Conservation (phyloP, 1,140 invertebrate genomes). For the Anagrus nilaparvatae region DNA sequence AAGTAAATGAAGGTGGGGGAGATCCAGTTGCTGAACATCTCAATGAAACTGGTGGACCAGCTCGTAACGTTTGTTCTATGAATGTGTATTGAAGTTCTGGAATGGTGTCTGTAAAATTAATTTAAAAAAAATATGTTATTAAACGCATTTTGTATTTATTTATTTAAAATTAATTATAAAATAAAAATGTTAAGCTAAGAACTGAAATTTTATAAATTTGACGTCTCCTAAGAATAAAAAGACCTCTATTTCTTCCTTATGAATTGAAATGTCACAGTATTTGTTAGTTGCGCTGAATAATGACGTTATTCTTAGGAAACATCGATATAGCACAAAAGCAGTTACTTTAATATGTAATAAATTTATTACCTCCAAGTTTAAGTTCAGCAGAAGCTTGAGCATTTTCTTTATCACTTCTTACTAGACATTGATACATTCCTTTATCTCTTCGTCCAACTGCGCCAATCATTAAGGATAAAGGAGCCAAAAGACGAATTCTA, state of each 20-base stretch:
- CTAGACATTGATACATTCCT: slow-evolving; percentile 84
- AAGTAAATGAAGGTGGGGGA: slow-evolving; percentile 72
- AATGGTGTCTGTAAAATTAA: slow-evolving; percentile 55
- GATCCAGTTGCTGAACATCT: slow-evolving; percentile 76
- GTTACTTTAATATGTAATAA: too few relatives aligned
- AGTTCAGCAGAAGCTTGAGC: slow-evolving; percentile 75
- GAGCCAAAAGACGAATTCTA: slow-evolving; percentile 45
- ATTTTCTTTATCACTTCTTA: slow-evolving; percentile 66
- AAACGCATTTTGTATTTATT: too few relatives aligned
- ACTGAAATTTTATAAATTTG: too few relatives aligned
- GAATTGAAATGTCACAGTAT: too few relatives aligned
- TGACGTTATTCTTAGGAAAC: too few relatives aligned
- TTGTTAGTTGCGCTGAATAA: too few relatives aligned
- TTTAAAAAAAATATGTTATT: too few relatives aligned
- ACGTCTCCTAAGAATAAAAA: too few relatives aligned
- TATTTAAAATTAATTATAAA: too few relatives aligned
- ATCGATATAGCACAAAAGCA: too few relatives aligned
- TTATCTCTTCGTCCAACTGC: slow-evolving; percentile 65
- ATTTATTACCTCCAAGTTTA: slow-evolving; percentile 72
- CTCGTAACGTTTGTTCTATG: slow-evolving; percentile 69
- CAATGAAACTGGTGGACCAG: slow-evolving; percentile 69
- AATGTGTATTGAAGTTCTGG: slow-evolving; percentile 74
- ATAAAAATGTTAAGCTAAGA: too few relatives aligned
- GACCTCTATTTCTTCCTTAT: too few relatives aligned
- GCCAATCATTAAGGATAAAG: slow-evolving; percentile 51